These are phyloP conservation scores for Thaleichthys pacificus DNA, from an alignment of 2,797 vertebrate genomes.

Conservation along the genomic window DNA sequence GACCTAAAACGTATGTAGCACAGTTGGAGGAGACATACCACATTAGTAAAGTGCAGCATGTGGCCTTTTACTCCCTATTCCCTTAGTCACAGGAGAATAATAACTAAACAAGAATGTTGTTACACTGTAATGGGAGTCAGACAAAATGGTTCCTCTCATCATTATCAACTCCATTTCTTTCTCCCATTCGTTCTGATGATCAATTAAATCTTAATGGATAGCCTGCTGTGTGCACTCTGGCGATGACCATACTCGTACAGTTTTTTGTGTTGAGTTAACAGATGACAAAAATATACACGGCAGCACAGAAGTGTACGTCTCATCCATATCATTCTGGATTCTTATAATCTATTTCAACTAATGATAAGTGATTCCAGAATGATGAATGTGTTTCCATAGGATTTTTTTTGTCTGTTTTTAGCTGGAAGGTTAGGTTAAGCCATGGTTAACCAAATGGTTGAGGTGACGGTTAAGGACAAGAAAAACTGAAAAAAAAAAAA, in stretches of 20 bases:
- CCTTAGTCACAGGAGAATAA: constrained; percentile 78
- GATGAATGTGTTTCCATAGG: constrained; percentile 37
- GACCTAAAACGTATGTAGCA: not conserved
- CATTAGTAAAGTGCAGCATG: constrained; percentile 52
- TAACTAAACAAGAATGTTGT: constrained; percentile 80
- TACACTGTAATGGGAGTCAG: constrained; percentile 76
- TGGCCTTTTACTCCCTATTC: constrained; percentile 60
- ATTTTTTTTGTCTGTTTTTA: constrained; percentile 5
- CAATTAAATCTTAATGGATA: constrained; percentile 79
- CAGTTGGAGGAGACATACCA: not conserved
- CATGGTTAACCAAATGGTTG: too few species aligned
- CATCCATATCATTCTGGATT: constrained; percentile 37
- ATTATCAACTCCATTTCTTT: constrained; percentile 78
- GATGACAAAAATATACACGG: constrained; percentile 53
- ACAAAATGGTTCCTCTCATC: constrained; percentile 76
- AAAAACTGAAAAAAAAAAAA: too few species aligned
- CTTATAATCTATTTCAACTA: constrained; percentile 45
- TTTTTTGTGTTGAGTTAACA: constrained; percentile 61
- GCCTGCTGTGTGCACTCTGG: constrained; percentile 70
- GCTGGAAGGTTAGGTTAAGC: not conserved
- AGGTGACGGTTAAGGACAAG: too few species aligned
- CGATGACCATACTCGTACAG: constrained; percentile 64
- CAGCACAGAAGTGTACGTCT: constrained; percentile 44
- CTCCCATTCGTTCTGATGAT: constrained; percentile 77
- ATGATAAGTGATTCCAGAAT: constrained; percentile 43